These are phyloP conservation scores for Plestiodon gilberti DNA, from an alignment of 2,113 vertebrate species.

Conservation along the genomic window DNA sequence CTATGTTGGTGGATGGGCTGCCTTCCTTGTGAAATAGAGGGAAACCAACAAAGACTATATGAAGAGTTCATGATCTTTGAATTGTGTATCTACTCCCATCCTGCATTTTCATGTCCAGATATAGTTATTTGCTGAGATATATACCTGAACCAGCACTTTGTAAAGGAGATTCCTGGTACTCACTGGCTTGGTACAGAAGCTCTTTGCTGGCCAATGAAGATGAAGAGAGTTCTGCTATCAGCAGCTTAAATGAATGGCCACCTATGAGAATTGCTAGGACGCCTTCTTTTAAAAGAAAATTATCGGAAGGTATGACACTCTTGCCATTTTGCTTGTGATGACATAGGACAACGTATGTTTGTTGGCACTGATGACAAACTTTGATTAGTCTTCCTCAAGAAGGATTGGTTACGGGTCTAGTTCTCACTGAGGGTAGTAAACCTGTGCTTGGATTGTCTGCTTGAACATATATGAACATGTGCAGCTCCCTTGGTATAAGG, in stretches of 20 bases:
- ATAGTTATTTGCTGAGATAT: slow-evolving; percentile 84
- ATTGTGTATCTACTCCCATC: slow-evolving; percentile 13
- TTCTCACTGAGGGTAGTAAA: neutral
- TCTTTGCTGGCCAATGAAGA: slow-evolving; percentile 86
- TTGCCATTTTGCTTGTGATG: neutral
- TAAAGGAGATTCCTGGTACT: slow-evolving; percentile 84
- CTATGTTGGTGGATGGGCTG: neutral
- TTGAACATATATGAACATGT: too few relatives aligned
- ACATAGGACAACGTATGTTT: neutral
- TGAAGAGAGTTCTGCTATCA: slow-evolving; percentile 77
- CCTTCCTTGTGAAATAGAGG: neutral
- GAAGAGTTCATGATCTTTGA: neutral
- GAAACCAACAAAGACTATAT: neutral
- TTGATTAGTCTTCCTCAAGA: neutral
- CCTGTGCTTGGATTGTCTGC: too few relatives aligned
- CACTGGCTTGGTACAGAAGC: slow-evolving; percentile 81
- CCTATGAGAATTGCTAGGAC: slow-evolving; percentile 60
- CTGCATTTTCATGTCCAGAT: slow-evolving; percentile 66
- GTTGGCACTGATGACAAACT: neutral
- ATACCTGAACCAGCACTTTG: slow-evolving; percentile 71
- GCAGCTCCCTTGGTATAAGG: too few relatives aligned
- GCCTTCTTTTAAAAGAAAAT: slow-evolving; percentile 72
- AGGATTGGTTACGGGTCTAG: neutral
- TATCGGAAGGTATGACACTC: slow-evolving; percentile 74
- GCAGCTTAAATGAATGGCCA: slow-evolving; percentile 70